Conservation (phyloP, 2,888 invertebrate species). For the Bombylius major region DNA sequence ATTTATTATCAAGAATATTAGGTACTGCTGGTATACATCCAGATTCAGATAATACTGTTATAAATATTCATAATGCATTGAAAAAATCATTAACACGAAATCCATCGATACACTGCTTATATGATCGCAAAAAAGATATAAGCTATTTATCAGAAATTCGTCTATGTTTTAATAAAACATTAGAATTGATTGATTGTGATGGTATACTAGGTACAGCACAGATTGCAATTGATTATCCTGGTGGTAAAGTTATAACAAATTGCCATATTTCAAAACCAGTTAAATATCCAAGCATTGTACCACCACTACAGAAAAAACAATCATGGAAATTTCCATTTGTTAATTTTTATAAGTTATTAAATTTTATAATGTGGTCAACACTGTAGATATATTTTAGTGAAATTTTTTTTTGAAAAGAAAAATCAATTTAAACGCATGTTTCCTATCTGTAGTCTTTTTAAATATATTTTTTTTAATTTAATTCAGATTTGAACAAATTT, state of each 20-base stretch:
- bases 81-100: slow-evolving; percentile 42
- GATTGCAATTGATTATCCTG: slow-evolving; percentile 24
- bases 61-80: slow-evolving; percentile 42
- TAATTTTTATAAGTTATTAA: slow-evolving; percentile 43
- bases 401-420: not conserved
- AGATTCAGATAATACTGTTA: slow-evolving; percentile 37
- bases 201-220: slow-evolving; percentile 35
- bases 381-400: slow-evolving; percentile 31
- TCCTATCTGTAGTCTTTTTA: too few relatives aligned
- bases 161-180: slow-evolving; percentile 56
- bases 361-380: slow-evolving; percentile 50
- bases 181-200: slow-evolving; percentile 54
- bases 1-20: slow-evolving; percentile 48
- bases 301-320: slow-evolving; percentile 22
- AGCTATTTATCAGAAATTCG: slow-evolving; percentile 56
- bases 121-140: slow-evolving; percentile 43
- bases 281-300: slow-evolving; percentile 43
- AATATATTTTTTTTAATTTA: too few relatives aligned
- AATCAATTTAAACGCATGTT: not conserved
- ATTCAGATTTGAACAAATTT: too few relatives aligned
- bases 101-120: slow-evolving; percentile 51
- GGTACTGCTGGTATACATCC: slow-evolving; percentile 45
- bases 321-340: slow-evolving; percentile 37
- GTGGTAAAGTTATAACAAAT: slow-evolving; percentile 43
- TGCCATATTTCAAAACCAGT: slow-evolving; percentile 43